phyloP scores from a whole-genome alignment of 1,140 invertebrate genomes.

The Drosophila erecta region DNA sequence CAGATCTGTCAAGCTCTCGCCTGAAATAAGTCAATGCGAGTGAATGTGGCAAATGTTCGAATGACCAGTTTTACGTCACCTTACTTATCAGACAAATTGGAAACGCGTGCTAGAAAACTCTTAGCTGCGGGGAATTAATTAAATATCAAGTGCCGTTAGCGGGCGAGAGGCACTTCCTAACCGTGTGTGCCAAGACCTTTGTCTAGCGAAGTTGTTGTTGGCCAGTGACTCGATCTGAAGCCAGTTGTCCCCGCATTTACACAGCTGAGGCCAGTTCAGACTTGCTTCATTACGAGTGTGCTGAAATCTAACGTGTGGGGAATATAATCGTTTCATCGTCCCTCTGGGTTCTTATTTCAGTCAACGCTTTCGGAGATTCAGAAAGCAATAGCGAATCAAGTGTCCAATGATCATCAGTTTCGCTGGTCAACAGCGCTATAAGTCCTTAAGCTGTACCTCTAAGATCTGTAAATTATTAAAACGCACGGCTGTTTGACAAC shows the following conservation, averaged over 20 bases:
- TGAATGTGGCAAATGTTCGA: not conserved
- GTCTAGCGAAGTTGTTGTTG: slow-evolving; percentile 13
- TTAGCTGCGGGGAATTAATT: slow-evolving; percentile 40
- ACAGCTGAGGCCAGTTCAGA: slow-evolving; percentile 52
- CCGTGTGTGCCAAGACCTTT: slow-evolving; percentile 23
- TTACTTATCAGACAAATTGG: slow-evolving; percentile 44
- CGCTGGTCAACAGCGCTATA: not conserved
- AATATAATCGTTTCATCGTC: slow-evolving; percentile 30
- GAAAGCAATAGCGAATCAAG: not conserved
- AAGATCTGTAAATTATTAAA: too few species aligned
- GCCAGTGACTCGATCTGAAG: slow-evolving; percentile 47
- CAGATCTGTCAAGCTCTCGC: not conserved
- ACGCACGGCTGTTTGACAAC: too few species aligned
- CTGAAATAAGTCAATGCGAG: not conserved
- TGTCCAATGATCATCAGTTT: not conserved
- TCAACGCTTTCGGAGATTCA: slow-evolving; percentile 7
- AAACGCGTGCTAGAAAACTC: slow-evolving; percentile 46
- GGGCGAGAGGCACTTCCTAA: not conserved
- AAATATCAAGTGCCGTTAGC: slow-evolving; percentile 24
- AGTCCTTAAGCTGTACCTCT: too few species aligned
- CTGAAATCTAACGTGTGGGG: slow-evolving; percentile 22
- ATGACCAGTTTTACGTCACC: slow-evolving; percentile 17
- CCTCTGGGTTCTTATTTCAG: slow-evolving; percentile 50
- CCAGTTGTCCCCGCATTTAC: slow-evolving; percentile 54
- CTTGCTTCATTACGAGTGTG: slow-evolving; percentile 56